These are phyloP conservation scores for Drosophila seguyi DNA, from an alignment of 1,140 invertebrate genomes.

Conservation along the genomic window DNA sequence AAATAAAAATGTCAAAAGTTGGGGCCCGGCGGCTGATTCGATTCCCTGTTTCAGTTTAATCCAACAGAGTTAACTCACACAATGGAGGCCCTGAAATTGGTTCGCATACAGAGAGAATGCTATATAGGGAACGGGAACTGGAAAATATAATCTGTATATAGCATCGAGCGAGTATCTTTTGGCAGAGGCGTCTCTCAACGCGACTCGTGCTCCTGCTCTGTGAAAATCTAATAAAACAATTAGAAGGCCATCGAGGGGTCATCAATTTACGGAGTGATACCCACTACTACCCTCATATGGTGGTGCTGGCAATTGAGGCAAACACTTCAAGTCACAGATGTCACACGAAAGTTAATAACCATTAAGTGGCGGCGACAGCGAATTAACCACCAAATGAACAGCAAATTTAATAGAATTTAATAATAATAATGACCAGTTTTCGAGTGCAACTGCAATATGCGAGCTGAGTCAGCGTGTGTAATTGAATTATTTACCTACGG, in stretches of 20 bases:
- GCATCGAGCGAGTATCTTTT: background rate
- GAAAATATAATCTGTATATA: background rate
- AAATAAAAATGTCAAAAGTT: constrained; percentile 73
- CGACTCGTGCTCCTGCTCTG: constrained; percentile 21
- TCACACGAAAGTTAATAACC: constrained; percentile 82
- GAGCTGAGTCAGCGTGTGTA: constrained; percentile 46
- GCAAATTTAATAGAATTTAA: constrained; percentile 70
- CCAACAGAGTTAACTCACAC: constrained; percentile 21
- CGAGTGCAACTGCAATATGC: constrained; percentile 40
- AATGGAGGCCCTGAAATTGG: constrained; percentile 50
- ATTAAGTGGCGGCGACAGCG: constrained; percentile 61
- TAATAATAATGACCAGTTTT: constrained; percentile 11
- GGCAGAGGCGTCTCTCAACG: constrained; percentile 29
- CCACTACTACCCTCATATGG: constrained; percentile 11
- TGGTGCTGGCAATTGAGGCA: constrained; percentile 64
- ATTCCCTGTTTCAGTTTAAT: constrained; percentile 32
- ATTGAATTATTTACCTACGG: constrained; percentile 79
- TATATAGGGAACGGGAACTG: too few relatives aligned
- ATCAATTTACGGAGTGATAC: constrained; percentile 64
- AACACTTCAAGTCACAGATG: constrained; percentile 74
- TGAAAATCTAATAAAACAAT: constrained; percentile 79
- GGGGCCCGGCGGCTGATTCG: constrained; percentile 44
- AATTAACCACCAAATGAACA: constrained; percentile 52
- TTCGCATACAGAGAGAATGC: constrained; percentile 16
- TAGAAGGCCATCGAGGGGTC: constrained; percentile 62